Evolutionary conservation across 2,797 vertebrate genomes (phyloP).

Genomic region (Sphaeramia orbicularis): DNA sequence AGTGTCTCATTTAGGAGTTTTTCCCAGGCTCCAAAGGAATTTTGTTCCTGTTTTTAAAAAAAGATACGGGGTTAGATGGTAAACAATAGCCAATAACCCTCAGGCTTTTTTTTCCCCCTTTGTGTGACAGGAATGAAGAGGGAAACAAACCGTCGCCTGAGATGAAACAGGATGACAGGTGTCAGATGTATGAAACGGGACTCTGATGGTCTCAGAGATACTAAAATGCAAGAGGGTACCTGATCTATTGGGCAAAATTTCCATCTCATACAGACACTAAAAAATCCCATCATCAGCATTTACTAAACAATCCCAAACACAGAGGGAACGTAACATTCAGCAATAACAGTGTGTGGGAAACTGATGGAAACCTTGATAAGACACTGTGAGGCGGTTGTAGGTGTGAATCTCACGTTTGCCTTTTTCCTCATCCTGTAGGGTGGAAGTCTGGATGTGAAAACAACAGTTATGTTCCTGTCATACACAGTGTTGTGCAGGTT

Average conservation of each 20-base stretch:
- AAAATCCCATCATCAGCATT: slow-evolving; percentile 51
- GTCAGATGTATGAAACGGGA: slow-evolving; percentile 66
- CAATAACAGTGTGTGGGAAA: slow-evolving; percentile 62
- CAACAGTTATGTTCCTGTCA: not conserved
- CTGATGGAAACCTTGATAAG: slow-evolving; percentile 64
- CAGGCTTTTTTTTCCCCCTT: slow-evolving; percentile 58
- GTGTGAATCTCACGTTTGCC: slow-evolving; percentile 49
- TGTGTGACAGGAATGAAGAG: slow-evolving; percentile 52
- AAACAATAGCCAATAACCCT: slow-evolving; percentile 73
- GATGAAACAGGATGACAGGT: slow-evolving; percentile 76
- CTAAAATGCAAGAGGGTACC: slow-evolving; percentile 18
- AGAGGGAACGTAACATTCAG: slow-evolving; percentile 14
- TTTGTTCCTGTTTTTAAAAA: slow-evolving; percentile 45
- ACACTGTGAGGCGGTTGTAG: slow-evolving; percentile 45
- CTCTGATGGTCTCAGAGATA: slow-evolving; percentile 47
- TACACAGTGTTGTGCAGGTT: too few relatives aligned
- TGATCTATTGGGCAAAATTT: slow-evolving; percentile 9
- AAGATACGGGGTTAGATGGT: slow-evolving; percentile 67
- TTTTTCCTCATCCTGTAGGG: slow-evolving; percentile 32
- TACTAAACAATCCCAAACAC: slow-evolving; percentile 43
- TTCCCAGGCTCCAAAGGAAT: slow-evolving; percentile 79
- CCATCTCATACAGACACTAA: slow-evolving; percentile 10
- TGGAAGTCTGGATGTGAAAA: not conserved
- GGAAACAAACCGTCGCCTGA: slow-evolving; percentile 55
- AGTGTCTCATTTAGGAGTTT: slow-evolving; percentile 61